These are phyloP conservation scores for Alectoris magna DNA, from an alignment of 2,797 vertebrate genomes.

Conservation along the genomic window DNA sequence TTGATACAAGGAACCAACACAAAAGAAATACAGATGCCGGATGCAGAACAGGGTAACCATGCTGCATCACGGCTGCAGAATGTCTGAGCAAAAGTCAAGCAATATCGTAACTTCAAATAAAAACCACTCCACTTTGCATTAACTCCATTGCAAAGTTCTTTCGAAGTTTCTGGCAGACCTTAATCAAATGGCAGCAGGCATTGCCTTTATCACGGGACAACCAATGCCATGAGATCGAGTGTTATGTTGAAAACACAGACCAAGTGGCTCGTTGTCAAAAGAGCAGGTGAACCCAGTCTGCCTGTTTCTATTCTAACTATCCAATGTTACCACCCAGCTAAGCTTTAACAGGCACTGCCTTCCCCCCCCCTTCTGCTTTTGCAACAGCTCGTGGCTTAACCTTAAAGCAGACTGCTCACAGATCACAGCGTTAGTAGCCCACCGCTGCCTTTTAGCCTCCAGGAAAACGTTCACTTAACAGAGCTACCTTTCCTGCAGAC, in stretches of 20 bases:
- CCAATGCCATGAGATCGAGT: background rate
- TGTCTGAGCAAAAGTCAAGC: background rate
- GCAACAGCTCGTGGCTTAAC: background rate
- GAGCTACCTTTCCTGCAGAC: background rate
- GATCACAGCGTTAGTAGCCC: background rate
- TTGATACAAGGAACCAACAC: background rate
- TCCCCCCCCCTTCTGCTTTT: background rate
- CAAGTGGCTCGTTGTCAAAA: background rate
- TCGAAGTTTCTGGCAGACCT: background rate
- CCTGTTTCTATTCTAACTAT: background rate
- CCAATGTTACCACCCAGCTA: background rate
- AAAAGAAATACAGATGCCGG: background rate
- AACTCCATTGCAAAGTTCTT: background rate
- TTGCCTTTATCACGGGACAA: background rate
- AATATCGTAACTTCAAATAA: background rate
- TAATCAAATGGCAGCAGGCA: background rate
- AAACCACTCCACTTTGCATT: background rate
- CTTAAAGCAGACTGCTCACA: background rate
- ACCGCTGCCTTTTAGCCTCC: background rate
- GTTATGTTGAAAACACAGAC: background rate
- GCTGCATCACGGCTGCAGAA: background rate
- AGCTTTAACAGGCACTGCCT: background rate
- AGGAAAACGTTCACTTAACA: background rate
- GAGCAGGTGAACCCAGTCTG: background rate
- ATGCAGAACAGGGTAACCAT: background rate